Base-by-base conservation (phyloP, 2,113 vertebrate genomes). In the Tenebrosternarchus preto region DNA sequence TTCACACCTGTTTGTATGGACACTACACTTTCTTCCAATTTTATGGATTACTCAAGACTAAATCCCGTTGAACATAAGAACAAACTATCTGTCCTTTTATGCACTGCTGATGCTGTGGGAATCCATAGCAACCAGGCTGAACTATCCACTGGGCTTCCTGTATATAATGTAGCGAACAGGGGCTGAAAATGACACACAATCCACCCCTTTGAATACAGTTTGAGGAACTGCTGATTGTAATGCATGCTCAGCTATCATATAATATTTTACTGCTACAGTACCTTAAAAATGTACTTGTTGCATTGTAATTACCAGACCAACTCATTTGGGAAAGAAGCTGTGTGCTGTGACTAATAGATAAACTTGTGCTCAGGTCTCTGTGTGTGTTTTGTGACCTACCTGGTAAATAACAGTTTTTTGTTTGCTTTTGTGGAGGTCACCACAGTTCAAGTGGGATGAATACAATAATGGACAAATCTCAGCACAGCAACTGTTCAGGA, bases 101-200 rank as follows among this genome's bases (percentile, higher is more conserved):
- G 63, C 3, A 31, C 12, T 69, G 7, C 19, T 50, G 63, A 50
- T n/a, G 24, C 29, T 68, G 57, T 36, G 39, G 29, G 27, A 20
- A 43, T 31, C 20, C 36, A 25, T 16, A 60, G 77, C 67, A 39
- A 60, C 55, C 43, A n/a, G 39, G 60, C 68, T 55, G 59, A 76
- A 68, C 56, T 78, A 24, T 68, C 56, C 69, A 19, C 36, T 50
- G 25, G 59, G 27, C 67, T 50, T 79, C 43, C 68, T 72, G 67
- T 31, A 61, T 63, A 77, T 77, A 77, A 22, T 46, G 53, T 6
- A 71, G 24, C 17, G 16, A 31, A 69, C 11, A 39, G 53, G 50
- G 64, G 5, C 29, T 27, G 9, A 61, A 27, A 2, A 1, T 64
- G 15, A 73, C 72, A 59, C 56, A 29, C 77, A 60, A 22, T 5